phyloP scores from a whole-genome alignment of 1,140 invertebrate species.

The Stenopsyche tienmushanensis region DNA sequence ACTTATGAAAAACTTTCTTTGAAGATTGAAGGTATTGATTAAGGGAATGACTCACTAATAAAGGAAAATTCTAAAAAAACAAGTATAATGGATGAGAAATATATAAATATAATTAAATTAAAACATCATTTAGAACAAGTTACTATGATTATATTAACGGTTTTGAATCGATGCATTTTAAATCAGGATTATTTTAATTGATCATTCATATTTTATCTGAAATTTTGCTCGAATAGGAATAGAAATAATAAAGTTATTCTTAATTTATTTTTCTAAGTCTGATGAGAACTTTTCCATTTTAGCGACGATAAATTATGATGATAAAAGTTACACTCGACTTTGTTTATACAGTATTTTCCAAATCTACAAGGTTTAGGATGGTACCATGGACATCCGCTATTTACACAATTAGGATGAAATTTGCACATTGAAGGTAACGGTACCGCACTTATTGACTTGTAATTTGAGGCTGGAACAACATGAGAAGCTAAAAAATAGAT shows the following conservation, averaged over 20 bases:
- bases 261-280: neutral
- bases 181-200: too few species aligned
- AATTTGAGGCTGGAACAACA: constrained; percentile 60
- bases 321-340: constrained; percentile 63
- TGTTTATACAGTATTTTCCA: constrained; percentile 63
- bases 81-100: too few species aligned
- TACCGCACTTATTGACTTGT: constrained; percentile 55
- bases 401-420: constrained; percentile 62
- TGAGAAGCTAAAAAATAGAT: constrained; percentile 59
- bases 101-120: neutral
- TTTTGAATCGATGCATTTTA: too few species aligned
- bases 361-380: constrained; percentile 65
- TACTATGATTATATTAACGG: neutral
- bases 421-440: constrained; percentile 58
- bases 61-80: too few species aligned
- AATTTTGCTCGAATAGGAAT: too few species aligned
- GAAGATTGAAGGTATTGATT: too few species aligned
- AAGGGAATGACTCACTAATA: too few species aligned
- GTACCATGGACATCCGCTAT: constrained; percentile 60
- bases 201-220: too few species aligned
- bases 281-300: constrained; percentile 48
- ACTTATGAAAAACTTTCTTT: too few species aligned
- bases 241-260: too few species aligned
- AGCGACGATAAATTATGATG: constrained; percentile 54
- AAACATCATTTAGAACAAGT: neutral